These are phyloP conservation scores for Camelus dromedarius DNA, from an alignment of 2,113 vertebrate genomes.

Conservation along the genomic window DNA sequence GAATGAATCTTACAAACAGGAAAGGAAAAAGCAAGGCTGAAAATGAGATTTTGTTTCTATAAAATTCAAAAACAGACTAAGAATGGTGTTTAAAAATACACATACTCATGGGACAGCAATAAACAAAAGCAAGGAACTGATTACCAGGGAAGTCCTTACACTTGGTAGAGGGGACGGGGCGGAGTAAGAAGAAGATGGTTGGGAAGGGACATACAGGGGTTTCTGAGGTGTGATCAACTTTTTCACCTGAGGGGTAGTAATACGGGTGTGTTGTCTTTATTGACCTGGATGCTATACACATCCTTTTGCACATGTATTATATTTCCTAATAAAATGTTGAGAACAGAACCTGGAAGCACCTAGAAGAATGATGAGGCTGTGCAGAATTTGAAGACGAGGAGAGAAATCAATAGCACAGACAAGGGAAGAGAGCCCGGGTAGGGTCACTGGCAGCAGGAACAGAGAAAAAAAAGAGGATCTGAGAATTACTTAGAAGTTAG, in stretches of 20 bases:
- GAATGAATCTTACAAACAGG: not conserved
- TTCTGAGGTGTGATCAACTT: not conserved
- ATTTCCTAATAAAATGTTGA: slow-evolving; percentile 29
- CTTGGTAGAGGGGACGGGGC: not conserved
- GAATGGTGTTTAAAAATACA: not conserved
- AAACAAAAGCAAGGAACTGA: not conserved
- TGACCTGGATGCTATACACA: not conserved
- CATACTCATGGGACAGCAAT: not conserved
- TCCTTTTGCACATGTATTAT: not conserved
- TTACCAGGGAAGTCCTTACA: not conserved
- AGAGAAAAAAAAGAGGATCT: not conserved
- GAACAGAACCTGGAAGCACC: not conserved
- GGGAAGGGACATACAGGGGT: not conserved
- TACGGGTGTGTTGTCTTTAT: not conserved
- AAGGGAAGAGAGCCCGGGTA: not conserved
- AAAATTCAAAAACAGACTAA: slow-evolving; percentile 25
- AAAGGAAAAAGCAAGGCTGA: not conserved
- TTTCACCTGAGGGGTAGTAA: not conserved
- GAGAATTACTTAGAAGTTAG: slow-evolving; percentile 25
- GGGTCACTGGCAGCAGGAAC: not conserved
- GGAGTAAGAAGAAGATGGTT: not conserved
- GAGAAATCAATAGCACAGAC: not conserved
- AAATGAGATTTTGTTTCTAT: not conserved
- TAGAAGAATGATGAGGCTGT: not conserved
- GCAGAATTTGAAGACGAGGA: not conserved